phyloP scores from a whole-genome alignment of 2,113 vertebrate species.

The Anser brachyrhynchus region DNA sequence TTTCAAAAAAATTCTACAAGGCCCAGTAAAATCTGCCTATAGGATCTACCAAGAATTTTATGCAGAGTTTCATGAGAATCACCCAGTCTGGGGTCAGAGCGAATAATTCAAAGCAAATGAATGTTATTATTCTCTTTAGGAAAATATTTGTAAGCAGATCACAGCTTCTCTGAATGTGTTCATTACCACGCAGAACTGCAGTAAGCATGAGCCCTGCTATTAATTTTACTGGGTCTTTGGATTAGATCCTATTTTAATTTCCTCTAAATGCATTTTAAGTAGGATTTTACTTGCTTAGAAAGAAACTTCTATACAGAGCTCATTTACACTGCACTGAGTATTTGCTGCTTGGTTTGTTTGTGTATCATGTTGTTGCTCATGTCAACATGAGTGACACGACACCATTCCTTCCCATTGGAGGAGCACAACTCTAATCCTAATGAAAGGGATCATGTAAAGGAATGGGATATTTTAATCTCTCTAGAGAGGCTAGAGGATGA shows the following conservation, averaged over 20 bases:
- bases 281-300: not conserved
- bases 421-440: not conserved
- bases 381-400: not conserved
- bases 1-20: not conserved
- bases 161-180: not conserved
- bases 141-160: not conserved
- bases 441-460: not conserved
- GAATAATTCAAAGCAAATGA: not conserved
- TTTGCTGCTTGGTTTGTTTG: not conserved
- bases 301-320: not conserved
- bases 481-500: not conserved
- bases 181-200: not conserved
- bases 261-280: conserved; percentile 26
- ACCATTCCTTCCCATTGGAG: not conserved
- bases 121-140: not conserved
- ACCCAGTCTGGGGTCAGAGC: not conserved
- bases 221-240: not conserved
- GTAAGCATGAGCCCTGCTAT: not conserved
- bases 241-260: conserved; percentile 30
- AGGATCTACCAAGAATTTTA: not conserved
- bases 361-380: not conserved
- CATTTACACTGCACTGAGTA: not conserved
- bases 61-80: not conserved
- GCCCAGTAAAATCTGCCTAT: not conserved
- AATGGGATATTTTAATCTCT: not conserved